Evolutionary conservation across 1,140 invertebrate genomes (phyloP).

Genomic region (Hirudo medicinalis): DNA sequence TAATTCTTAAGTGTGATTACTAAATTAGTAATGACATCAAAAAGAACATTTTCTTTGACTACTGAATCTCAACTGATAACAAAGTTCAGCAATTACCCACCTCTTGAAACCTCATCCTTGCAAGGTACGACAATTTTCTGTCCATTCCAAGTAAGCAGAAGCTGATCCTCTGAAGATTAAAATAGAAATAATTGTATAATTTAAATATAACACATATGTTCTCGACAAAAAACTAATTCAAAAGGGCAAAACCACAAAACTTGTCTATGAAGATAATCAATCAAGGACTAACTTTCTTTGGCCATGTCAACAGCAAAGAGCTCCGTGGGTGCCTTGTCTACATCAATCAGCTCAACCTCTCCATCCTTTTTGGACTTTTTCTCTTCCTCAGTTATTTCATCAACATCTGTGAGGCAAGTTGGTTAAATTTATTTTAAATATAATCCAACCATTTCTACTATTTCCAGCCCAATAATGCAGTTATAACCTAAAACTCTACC

Average conservation of each 20-base stretch:
- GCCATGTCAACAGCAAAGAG: neutral
- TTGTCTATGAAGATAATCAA: neutral
- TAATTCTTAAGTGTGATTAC: too few species aligned
- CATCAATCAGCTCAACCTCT: neutral
- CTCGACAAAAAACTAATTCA: neutral
- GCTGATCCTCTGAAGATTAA: constrained; percentile 3
- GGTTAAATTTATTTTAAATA: too few species aligned
- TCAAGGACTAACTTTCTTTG: constrained; percentile 1
- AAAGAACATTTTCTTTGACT: too few species aligned
- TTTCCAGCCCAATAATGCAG: too few species aligned
- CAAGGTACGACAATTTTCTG: constrained; percentile 4
- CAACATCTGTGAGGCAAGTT: neutral
- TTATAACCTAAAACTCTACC: too few species aligned
- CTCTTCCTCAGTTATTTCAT: constrained; percentile 6
- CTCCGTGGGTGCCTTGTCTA: too few species aligned
- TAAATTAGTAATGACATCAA: too few species aligned
- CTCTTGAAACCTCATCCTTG: constrained; percentile 3
- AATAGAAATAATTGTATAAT: neutral
- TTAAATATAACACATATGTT: too few species aligned
- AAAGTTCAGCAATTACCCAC: neutral
- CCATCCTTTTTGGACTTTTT: neutral
- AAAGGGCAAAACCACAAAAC: neutral
- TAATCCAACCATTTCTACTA: too few species aligned
- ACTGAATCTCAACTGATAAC: too few species aligned
- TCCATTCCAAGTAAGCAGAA: neutral